Conservation (phyloP, 2,888 invertebrate species). For the Elysia crispata region DNA sequence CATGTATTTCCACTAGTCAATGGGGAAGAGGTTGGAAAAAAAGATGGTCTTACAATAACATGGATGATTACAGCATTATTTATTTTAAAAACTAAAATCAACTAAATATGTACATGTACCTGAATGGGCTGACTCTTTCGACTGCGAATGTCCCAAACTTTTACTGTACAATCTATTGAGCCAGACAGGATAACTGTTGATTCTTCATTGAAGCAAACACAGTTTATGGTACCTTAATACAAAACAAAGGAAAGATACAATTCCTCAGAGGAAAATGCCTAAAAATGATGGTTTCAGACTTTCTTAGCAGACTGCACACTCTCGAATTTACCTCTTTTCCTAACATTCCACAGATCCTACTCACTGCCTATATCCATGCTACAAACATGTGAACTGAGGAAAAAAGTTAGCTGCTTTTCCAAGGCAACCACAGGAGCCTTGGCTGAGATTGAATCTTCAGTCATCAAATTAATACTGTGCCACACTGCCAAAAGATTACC, state of each 20-base stretch:
- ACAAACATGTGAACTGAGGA: not conserved
- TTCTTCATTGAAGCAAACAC: slow-evolving; percentile 95
- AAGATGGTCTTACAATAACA: too few relatives aligned
- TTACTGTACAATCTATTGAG: slow-evolving; percentile 93
- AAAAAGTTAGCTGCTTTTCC: not conserved
- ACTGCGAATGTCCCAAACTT: slow-evolving; percentile 91
- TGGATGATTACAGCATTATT: too few relatives aligned
- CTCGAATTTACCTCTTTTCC: not conserved
- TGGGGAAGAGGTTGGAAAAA: too few relatives aligned
- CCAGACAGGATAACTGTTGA: slow-evolving; percentile 94
- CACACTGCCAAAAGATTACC: too few relatives aligned
- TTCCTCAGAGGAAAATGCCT: not conserved
- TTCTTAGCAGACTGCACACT: too few relatives aligned
- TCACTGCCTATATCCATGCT: not conserved
- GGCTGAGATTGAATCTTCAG: too few relatives aligned
- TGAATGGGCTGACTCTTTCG: slow-evolving; percentile 86
- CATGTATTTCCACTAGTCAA: too few relatives aligned
- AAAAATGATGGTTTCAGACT: too few relatives aligned
- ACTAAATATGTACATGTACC: slow-evolving; percentile 69
- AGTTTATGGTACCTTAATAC: slow-evolving; percentile 85
- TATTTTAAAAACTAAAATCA: too few relatives aligned
- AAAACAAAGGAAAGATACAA: not conserved
- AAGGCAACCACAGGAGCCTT: not conserved
- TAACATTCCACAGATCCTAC: not conserved
- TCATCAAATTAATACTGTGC: too few relatives aligned